Conservation (phyloP, 2,113 vertebrate genomes). For the Mobula hypostoma region DNA sequence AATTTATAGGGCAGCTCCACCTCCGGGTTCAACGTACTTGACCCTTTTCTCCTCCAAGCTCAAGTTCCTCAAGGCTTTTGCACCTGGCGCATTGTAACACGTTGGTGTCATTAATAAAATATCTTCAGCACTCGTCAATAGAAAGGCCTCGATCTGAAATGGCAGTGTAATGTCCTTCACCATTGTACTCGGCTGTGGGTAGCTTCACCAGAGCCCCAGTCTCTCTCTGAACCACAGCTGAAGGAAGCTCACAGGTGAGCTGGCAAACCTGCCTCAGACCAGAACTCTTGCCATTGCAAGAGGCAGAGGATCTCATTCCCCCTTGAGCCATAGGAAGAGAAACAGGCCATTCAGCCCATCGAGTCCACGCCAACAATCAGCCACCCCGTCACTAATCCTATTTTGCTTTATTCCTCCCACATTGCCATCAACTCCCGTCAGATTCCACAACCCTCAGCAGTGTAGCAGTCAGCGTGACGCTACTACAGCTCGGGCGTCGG, state of each 20-base stretch:
- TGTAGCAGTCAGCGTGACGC: no score
- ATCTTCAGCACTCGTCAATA: not conserved
- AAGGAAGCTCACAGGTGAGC: not conserved
- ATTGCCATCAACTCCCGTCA: no score
- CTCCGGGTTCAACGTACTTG: not conserved
- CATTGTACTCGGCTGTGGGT: not conserved
- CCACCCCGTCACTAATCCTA: no score
- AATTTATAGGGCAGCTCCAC: not conserved
- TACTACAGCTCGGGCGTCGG: no score
- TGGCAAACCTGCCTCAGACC: not conserved
- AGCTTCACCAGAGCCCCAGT: not conserved
- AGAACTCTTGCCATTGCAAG: no score
- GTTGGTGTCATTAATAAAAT: not conserved
- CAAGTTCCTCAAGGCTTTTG: not conserved
- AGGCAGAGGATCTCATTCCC: no score
- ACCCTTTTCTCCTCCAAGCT: not conserved
- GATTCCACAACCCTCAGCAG: no score
- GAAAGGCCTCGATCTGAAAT: not conserved
- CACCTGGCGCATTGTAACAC: not conserved
- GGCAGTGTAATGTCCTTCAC: not conserved
- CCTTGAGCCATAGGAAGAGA: no score
- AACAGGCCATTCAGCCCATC: no score
- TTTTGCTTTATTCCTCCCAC: no score
- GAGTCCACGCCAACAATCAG: no score
- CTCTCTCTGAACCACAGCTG: not conserved